Evolutionary conservation across 2,113 vertebrate species (phyloP).

Genomic region (Sprattus sprattus): DNA sequence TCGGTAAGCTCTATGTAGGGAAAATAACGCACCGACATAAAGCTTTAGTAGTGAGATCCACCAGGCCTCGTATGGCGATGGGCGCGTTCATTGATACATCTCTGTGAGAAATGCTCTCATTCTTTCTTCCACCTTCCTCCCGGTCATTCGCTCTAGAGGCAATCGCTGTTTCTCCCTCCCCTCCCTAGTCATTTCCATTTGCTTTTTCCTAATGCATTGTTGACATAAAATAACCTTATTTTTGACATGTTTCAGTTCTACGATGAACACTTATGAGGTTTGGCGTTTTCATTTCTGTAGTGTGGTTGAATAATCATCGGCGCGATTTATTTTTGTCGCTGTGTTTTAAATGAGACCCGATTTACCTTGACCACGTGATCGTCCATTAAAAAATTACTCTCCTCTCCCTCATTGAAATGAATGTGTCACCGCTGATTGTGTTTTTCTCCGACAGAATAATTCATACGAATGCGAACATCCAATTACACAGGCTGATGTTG

Average conservation of each 20-base stretch:
- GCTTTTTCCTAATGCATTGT: conserved; percentile 7
- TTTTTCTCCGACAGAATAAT: conserved; percentile 1
- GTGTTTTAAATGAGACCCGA: conserved; percentile 39
- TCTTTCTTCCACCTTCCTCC: conserved; percentile 60
- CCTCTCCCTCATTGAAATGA: conserved; percentile 49
- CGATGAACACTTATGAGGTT: neutral
- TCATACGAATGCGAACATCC: neutral
- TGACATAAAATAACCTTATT: neutral
- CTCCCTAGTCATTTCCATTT: conserved; percentile 11
- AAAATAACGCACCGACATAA: neutral
- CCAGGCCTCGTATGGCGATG: conserved; percentile 68
- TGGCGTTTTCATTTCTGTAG: neutral
- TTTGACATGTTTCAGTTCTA: neutral
- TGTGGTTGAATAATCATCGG: neutral
- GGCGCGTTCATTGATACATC: conserved; percentile 78
- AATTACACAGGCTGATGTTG: neutral
- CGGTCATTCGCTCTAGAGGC: conserved; percentile 43
- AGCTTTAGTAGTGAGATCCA: conserved; percentile 43
- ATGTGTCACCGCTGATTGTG: conserved; percentile 16
- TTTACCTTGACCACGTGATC: conserved; percentile 52
- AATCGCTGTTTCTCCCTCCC: conserved; percentile 40
- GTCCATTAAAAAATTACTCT: conserved; percentile 46
- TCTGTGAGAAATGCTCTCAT: conserved; percentile 67
- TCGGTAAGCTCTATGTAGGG: neutral
- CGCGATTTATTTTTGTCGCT: conserved; percentile 17